Base-by-base conservation (phyloP, 2,888 invertebrate genomes). In the Drosophila prolongata region DNA sequence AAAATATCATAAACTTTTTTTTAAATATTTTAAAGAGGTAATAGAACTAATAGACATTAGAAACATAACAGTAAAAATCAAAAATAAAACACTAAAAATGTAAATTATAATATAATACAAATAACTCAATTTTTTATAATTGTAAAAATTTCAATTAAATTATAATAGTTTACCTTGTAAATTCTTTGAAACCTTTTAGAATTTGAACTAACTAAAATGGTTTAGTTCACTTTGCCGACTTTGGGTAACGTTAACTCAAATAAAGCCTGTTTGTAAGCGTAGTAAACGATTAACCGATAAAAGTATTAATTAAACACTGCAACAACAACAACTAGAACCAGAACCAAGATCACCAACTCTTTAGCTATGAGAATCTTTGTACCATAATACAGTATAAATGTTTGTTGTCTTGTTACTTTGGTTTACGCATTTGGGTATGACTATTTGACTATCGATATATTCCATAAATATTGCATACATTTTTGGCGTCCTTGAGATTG, bases 351-450 rank as follows among this genome's bases (percentile, higher is more conserved):
- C 55, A 71, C 67, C 66, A 61, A 80, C 65, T 58, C 53, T 47
- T 79, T 88, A 86, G 89, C 70, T 75, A 77, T 83, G 80, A 86
- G 87, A 86, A 74, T 54, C 46, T 68, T 80, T 88, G 80, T 83
- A 86, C 55, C 59, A 85, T 88, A 75, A 66, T 50, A 49, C 64
- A 59, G 57, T 49, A 65, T 62, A 80, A 68, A 72, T 83, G 81
- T 89, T 83, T 83, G 88, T 89, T 83, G 87, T 81, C 89, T 89
- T 89, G 83, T 79, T 83, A 56, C 58, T 87, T 87, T 85, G 86
- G 85, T 76, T 84, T 80, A 69, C 76, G 89, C 89, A 89, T 83
- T 83, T 83, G 83, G 83, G 83, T 83, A 89, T 89, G 89, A 83
- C 77, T 87, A 85, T 82, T 70, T 71, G 61, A 53, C 64, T 73